phyloP scores from a whole-genome alignment of 2,797 vertebrate genomes.

The Myripristis murdjan region DNA sequence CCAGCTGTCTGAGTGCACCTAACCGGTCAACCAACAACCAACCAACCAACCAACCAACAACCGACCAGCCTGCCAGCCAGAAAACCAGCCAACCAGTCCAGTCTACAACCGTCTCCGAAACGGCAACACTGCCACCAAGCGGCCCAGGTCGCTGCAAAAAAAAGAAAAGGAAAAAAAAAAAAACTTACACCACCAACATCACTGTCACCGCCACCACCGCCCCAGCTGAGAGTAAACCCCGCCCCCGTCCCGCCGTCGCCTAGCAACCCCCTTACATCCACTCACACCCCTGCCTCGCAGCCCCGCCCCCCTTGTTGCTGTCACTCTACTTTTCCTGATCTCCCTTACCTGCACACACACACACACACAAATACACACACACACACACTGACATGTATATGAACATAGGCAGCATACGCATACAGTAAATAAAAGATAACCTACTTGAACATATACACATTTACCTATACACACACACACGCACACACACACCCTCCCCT shows the following conservation, averaged over 20 bases:
- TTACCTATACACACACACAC: slow-evolving; percentile 52
- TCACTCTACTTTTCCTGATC: slow-evolving; percentile 71
- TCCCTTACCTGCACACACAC: slow-evolving; percentile 58
- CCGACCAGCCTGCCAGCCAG: slow-evolving; percentile 61
- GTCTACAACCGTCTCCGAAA: slow-evolving; percentile 74
- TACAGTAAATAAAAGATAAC: slow-evolving; percentile 42
- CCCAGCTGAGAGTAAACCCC: slow-evolving; percentile 62
- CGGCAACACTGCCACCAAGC: slow-evolving; percentile 80
- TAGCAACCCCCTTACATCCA: slow-evolving; percentile 52
- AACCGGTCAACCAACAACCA: slow-evolving; percentile 65
- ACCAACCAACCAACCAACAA: slow-evolving; percentile 61
- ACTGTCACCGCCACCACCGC: slow-evolving; percentile 54
- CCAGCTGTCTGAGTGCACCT: slow-evolving; percentile 48
- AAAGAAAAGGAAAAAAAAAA: no score
- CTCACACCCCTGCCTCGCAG: slow-evolving; percentile 68
- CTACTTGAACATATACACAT: slow-evolving; percentile 37
- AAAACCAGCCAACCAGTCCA: slow-evolving; percentile 71
- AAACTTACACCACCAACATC: slow-evolving; percentile 52
- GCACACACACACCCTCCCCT: slow-evolving; percentile 75
- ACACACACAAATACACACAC: slow-evolving; percentile 44
- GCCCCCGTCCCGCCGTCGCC: slow-evolving; percentile 41
- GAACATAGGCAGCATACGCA: slow-evolving; percentile 38
- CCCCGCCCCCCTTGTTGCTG: slow-evolving; percentile 77
- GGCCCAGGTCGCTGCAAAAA: slow-evolving; percentile 58
- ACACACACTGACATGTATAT: slow-evolving; percentile 33